phyloP scores from a whole-genome alignment of 1,140 invertebrate species.

The Aplysia californica region DNA sequence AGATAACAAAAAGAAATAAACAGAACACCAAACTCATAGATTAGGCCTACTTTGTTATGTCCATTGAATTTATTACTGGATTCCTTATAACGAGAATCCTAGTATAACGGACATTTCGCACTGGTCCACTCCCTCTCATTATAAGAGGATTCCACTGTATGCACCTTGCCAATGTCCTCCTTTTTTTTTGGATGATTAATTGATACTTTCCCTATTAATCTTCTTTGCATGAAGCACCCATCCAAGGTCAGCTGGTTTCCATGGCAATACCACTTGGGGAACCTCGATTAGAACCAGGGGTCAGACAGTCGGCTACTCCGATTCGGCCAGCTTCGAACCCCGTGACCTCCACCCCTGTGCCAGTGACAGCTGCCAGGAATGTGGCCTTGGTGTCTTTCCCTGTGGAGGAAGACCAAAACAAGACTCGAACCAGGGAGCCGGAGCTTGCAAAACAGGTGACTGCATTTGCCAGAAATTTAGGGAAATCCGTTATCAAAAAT shows the following conservation, averaged over 20 bases:
- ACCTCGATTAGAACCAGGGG: conserved; percentile 54
- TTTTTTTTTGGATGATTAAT: no score
- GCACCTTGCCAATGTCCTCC: no score
- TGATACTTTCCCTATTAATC: no score
- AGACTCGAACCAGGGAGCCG: conserved; percentile 30
- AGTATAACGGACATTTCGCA: no score
- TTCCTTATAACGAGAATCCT: no score
- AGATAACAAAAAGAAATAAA: no score
- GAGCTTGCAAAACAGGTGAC: conserved; percentile 57
- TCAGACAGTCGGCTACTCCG: conserved; percentile 27
- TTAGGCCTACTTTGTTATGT: no score
- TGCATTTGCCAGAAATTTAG: not conserved
- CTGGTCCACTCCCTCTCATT: no score
- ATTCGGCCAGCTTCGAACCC: conserved; percentile 13
- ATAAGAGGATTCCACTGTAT: no score
- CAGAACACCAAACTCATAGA: no score
- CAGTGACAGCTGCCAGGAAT: conserved; percentile 49
- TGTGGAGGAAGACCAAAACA: conserved; percentile 32
- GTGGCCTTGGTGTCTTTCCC: conserved; percentile 53
- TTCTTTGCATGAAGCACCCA: conserved; percentile 50
- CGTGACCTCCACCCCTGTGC: conserved; percentile 26
- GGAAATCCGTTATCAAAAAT: no score
- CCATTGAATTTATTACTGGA: no score
- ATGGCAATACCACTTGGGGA: conserved; percentile 60
- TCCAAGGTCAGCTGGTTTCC: conserved; percentile 52